phyloP scores from a whole-genome alignment of 2,113 vertebrate species.

The Nematolebias whitei region DNA sequence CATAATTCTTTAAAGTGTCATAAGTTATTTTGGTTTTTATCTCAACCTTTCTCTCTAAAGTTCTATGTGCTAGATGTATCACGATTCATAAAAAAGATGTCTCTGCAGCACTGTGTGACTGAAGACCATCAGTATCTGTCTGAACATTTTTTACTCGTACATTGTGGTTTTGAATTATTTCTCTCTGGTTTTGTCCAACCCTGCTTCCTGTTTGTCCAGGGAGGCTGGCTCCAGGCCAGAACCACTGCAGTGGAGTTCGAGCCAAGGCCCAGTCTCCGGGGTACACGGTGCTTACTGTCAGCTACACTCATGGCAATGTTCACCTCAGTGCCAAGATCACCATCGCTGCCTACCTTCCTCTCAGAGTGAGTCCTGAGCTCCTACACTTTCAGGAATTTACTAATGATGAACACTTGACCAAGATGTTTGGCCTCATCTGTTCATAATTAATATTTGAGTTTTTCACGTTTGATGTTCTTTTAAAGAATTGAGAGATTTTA shows the following conservation, averaged over 20 bases:
- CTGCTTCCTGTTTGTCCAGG: slow-evolving; percentile 70
- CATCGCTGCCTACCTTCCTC: slow-evolving; percentile 86
- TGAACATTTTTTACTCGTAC: not conserved
- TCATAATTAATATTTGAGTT: not conserved
- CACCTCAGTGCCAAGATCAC: slow-evolving; percentile 88
- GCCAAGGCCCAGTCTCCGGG: slow-evolving; percentile 85
- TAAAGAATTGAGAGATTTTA: not conserved
- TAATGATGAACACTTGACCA: not conserved
- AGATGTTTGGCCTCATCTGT: not conserved
- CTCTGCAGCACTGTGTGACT: no score
- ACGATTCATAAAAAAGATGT: no score
- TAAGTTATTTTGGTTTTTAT: no score
- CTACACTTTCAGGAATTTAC: slow-evolving; percentile 4
- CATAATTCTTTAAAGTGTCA: no score
- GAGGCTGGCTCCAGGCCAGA: slow-evolving; percentile 78
- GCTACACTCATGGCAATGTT: slow-evolving; percentile 84
- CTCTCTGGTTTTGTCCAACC: slow-evolving; percentile 11
- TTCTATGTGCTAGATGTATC: no score
- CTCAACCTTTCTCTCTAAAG: no score
- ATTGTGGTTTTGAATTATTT: slow-evolving; percentile 13
- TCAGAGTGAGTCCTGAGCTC: slow-evolving; percentile 82
- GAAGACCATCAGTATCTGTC: not conserved
- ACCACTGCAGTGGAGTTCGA: slow-evolving; percentile 87
- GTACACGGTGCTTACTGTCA: slow-evolving; percentile 84
- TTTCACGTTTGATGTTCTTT: not conserved